Conservation (phyloP, 2,113 vertebrate genomes). For the Ailurus styani region DNA sequence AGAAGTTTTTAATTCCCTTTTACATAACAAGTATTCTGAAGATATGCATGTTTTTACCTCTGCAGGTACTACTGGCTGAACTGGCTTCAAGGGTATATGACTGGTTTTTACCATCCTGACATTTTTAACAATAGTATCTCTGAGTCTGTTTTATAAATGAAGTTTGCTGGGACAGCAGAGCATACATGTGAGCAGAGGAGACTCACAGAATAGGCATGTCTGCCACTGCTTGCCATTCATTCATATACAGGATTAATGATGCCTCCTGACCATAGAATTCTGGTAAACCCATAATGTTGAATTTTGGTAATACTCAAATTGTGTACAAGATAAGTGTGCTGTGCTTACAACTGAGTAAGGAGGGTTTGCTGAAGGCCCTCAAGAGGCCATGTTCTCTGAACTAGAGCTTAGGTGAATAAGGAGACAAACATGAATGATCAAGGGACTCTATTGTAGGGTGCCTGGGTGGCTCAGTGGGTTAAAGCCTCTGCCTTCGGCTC, state of each 20-base stretch:
- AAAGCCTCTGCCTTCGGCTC: no score
- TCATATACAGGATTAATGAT: background rate
- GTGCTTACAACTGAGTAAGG: background rate
- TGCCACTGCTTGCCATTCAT: fast-evolving
- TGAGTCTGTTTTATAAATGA: background rate
- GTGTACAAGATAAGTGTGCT: background rate
- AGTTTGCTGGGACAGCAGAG: background rate
- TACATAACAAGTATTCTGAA: background rate
- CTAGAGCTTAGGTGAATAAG: background rate
- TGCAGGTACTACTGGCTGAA: background rate
- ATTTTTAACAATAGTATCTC: background rate
- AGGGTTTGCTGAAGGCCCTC: background rate
- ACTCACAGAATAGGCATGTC: background rate
- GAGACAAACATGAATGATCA: background rate
- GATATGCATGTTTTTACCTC: background rate
- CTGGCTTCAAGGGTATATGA: background rate
- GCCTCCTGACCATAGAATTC: background rate
- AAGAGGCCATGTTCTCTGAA: background rate
- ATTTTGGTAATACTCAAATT: background rate
- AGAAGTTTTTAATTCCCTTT: background rate
- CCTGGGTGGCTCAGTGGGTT: no score
- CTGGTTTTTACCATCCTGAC: background rate
- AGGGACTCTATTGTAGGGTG: background rate
- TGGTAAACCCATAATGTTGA: background rate
- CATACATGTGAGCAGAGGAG: background rate